Base-by-base conservation (phyloP, 2,113 vertebrate genomes). In the Crotalus viridis region DNA sequence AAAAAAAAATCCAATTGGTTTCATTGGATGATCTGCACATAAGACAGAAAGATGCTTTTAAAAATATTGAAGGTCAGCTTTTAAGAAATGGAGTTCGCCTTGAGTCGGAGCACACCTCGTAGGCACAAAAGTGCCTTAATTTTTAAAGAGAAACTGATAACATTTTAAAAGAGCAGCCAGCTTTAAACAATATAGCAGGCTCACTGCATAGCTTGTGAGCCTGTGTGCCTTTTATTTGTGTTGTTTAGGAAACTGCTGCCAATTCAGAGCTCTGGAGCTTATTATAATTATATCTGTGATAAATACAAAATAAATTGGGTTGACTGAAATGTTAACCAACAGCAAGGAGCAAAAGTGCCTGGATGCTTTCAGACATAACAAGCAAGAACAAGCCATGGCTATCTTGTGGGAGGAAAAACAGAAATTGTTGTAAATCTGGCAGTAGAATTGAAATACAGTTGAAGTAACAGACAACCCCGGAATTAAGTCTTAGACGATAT, bases 211-310 rank as follows among this genome's bases (percentile, higher is more conserved):
- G 93, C 87, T 96, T 91, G n/a, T 85, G 90, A 4, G 24, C 93
- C 87, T 93, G 94, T 61, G 6, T 92, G 92, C 91, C 74, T 95
- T 91, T 95, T 91, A 48, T 95, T 96, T 96, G 88, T 94, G 87
- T 93, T 96, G 64, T 93, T 97, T 95, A 96, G 94, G 91, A 95
- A 96, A 92, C 64, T 90, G 46, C 86, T 96, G 94, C 95, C 95
- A 97, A 96, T 74, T 89, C 54, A 33, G 89, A 93, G 54, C 24
- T 94, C 96, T 97, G 97, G 94, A 97, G 93, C 89, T 96, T 95
- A 91, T 97, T 97, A 96, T 39, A 95, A 87, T 92, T 94, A 87
- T 33, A 91, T 88, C 64, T 93, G 61, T 94, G 94, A 96, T 92
- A 94, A 93, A 94, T 90, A 94, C n/a, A 51, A 61, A 91, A 96